A percentile compares a stretch with the other conserved stretches of the same genome.
Conservation (phyloP, 2,797 vertebrate species). For the Pseudomugil tenellus region DNA sequence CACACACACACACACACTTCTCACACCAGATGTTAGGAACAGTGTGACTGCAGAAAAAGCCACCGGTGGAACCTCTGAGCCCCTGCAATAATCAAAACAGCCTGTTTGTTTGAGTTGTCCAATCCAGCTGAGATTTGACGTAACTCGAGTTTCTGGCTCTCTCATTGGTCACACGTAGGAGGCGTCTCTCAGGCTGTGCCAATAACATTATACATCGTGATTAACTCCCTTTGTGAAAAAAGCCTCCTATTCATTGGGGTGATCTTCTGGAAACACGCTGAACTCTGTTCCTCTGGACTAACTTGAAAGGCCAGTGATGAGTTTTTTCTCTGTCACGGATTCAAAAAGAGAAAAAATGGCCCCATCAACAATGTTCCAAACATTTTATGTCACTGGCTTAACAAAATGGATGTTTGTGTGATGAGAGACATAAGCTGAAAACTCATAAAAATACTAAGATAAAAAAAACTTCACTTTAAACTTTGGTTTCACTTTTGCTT, state of each 20-base stretch:
- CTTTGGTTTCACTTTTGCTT: neutral
- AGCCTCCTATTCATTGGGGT: conserved; percentile 25
- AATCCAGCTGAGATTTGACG: conserved; percentile 33
- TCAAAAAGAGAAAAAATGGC: conserved; percentile 23
- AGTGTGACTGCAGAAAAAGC: conserved; percentile 30
- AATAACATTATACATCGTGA: conserved; percentile 46
- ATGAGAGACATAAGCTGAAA: neutral
- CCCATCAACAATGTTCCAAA: conserved; percentile 16
- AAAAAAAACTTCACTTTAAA: neutral
- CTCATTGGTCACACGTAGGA: conserved; percentile 65
- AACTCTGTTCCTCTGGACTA: conserved; percentile 37
- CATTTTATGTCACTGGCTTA: neutral
- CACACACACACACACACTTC: conserved; percentile 16
- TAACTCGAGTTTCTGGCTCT: conserved; percentile 14
- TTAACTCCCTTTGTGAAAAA: conserved; percentile 53
- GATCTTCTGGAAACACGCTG: conserved; percentile 33
- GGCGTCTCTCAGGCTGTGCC: conserved; percentile 66
- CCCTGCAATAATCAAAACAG: conserved; percentile 48
- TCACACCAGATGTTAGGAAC: conserved; percentile 55
- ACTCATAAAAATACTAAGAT: neutral
- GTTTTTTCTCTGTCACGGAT: conserved; percentile 25
- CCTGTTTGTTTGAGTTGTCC: conserved; percentile 45
- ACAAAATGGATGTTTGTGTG: neutral
- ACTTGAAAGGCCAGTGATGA: conserved; percentile 6
- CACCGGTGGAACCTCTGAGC: conserved; percentile 17